Conservation (phyloP, 2,888 invertebrate genomes). For the Tuberolachnus salignus region DNA sequence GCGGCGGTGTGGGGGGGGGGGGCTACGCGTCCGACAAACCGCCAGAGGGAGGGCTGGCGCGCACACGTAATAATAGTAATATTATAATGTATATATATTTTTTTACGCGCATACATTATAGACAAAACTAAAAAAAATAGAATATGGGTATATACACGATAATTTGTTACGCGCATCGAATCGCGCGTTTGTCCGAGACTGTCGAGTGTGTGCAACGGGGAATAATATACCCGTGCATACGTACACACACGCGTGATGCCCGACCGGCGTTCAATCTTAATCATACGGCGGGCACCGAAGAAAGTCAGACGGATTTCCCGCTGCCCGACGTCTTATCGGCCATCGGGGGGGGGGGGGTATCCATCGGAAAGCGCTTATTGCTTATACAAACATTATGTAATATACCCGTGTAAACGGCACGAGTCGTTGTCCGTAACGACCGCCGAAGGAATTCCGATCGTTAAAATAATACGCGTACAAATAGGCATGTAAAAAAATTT, state of each 20-base stretch:
- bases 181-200: neutral
- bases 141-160: no score
- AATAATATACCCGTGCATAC: neutral
- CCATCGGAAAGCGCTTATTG: no score
- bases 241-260: no score
- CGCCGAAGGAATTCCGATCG: slow-evolving; percentile 1
- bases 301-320: neutral
- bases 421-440: neutral
- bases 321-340: no score
- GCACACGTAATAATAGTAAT: neutral
- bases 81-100: neutral
- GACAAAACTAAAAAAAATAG: no score
- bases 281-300: neutral
- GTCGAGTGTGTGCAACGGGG: neutral
- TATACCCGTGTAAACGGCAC: neutral
- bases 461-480: neutral
- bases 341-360: no score
- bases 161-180: slow-evolving; percentile 19
- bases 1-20: no score
- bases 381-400: neutral
- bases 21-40: neutral
- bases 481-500: neutral
- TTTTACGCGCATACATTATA: slow-evolving; percentile 13
- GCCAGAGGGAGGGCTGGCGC: slow-evolving; percentile 7
- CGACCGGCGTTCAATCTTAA: slow-evolving; percentile 39